phyloP scores from a whole-genome alignment of 2,888 invertebrate species.

The Labia minor region DNA sequence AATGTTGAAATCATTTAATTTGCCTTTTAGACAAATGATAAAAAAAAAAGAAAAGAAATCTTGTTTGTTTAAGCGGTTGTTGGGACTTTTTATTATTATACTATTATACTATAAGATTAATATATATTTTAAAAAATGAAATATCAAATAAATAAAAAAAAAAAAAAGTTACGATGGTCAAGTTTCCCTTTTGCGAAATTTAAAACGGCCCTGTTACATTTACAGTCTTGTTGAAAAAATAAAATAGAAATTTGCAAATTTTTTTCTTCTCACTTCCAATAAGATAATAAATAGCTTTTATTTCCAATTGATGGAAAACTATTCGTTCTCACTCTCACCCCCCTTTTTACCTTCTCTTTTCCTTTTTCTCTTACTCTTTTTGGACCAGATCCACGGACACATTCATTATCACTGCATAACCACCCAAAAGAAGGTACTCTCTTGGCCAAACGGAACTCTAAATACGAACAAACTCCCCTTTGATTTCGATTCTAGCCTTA shows the following conservation, averaged over 20 bases:
- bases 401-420: not conserved
- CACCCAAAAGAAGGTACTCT: not conserved
- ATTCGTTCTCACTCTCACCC: not conserved
- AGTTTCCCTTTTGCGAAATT: not conserved
- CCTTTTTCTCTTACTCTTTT: not conserved
- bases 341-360: not conserved
- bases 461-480: too few species aligned
- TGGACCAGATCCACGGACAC: not conserved
- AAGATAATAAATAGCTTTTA: too few species aligned
- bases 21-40: not conserved
- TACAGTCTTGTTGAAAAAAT: not conserved
- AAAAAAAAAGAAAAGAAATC: not conserved
- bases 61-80: conserved; percentile 15
- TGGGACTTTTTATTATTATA: conserved; percentile 15
- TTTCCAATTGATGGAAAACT: too few species aligned
- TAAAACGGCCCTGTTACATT: not conserved
- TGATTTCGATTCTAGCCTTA: not conserved
- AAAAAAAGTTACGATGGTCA: not conserved
- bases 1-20: conserved; percentile 17
- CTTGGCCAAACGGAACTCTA: conserved; percentile 8
- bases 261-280: too few species aligned
- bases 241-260: too few species aligned
- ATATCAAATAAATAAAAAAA: not conserved
- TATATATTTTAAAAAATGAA: not conserved
- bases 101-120: conserved; percentile 14